Evolutionary conservation across 53 echinoderm and acorn worm genomes (phyloP), one percentile per base, ranked within the genome.

Genomic region (Hippasteria phrygiana): DNA sequence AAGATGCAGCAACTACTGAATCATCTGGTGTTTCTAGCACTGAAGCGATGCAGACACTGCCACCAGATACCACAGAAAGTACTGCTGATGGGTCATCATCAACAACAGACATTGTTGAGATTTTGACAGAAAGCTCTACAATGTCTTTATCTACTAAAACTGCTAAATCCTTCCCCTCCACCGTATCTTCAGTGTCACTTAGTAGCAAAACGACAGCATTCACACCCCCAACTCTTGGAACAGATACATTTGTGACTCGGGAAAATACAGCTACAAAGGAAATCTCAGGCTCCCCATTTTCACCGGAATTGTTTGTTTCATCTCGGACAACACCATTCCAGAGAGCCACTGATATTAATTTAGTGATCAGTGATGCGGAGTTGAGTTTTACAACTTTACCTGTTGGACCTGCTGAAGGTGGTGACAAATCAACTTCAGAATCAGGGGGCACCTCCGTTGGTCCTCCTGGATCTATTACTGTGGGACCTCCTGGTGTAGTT

Each of bases 341-440:
- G 69, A 37, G 31, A 69, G 69, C 35, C 6, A 69, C 69, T 17
- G 69, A 69, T 35, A 69, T 33, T 16, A 36, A 33, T 10, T 16
- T 36, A 32, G 31, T 73, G n/a, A 73, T 24, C 22, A 42, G 43
- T 24, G 74, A 73, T n/a, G n/a, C n/a, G 24, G 43, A 50, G 38
- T 56, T 59, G 56, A 50, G 39, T 22, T 43, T 73, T 73, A 79
- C 79, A 38, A 79, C 40, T 22, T 18, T 79, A 38, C 39, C 79
- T 37, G 56, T 59, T 56, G 24, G 56, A 38, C 55, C 56, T 26
- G 20, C 55, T 56, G 36, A 31, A 45, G 78, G n/a, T 4, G 26
- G 10, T 38, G 18, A 35, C 0, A 45, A 43, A 43, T 18, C 74
- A 42, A 41, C 45, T 9, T 1, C 42, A 41, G 18, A 14, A 73